Percentiles rank a stretch among this genome's conserved stretches.
phyloP scores from a whole-genome alignment of 2,113 vertebrate genomes.

The Circaetus gallicus region DNA sequence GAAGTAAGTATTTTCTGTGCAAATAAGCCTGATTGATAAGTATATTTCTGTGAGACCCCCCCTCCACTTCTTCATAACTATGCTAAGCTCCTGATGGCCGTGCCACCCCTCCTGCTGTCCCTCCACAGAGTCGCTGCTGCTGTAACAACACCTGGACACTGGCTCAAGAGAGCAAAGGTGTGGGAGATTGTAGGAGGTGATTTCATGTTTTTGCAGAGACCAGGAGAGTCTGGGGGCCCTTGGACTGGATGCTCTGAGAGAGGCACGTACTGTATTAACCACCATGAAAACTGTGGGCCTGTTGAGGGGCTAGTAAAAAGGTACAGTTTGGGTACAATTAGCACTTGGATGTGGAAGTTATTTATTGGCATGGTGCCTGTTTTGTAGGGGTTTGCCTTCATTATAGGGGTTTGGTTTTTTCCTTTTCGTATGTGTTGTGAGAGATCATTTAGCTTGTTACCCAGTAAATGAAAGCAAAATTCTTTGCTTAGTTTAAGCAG shows the following conservation, averaged over 20 bases:
- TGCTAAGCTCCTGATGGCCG: fast-evolving
- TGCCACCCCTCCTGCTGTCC: not conserved
- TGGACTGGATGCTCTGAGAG: not conserved
- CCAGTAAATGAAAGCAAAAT: not conserved
- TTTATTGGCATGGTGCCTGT: not conserved
- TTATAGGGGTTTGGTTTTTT: not conserved
- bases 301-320: not conserved
- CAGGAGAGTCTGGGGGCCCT: not conserved
- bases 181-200: not conserved
- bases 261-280: not conserved
- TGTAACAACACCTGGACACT: not conserved
- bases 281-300: not conserved
- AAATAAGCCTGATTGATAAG: not conserved
- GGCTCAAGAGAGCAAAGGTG: not conserved
- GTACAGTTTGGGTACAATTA: not conserved
- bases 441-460: not conserved
- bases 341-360: not conserved
- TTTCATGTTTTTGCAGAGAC: not conserved
- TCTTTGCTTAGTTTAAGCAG: not conserved
- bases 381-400: not conserved
- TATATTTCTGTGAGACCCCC: not conserved
- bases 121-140: not conserved
- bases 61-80: not conserved
- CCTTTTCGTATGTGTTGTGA: not conserved
- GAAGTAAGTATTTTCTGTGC: not conserved